Evolutionary conservation across 2,113 vertebrate species (phyloP), one percentile per base, ranked within the genome.

Genomic region (Stercorarius parasiticus): DNA sequence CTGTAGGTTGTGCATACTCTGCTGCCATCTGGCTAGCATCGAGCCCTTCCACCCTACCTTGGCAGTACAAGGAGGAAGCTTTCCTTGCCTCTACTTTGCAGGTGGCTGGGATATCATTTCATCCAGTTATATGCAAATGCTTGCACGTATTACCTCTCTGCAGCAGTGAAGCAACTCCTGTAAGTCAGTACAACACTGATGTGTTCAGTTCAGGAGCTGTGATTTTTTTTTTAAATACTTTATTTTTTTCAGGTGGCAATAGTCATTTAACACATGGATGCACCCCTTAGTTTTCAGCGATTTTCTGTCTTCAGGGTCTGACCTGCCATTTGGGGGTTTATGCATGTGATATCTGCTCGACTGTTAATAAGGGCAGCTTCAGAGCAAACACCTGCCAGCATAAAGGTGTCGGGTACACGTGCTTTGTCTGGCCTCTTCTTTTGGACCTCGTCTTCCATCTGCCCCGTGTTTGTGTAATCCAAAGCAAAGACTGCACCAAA

Each of bases 1-100:
- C 45, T 56, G 45, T 25, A 61, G 53, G 78, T 67, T 94, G 94
- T 82, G 65, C 47, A 96, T 74, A 19, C 92, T 96, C 93, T 87
- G 92, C 94, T 95, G 96, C 93, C 93, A 95, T 81, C 87, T 96
- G 90, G 94, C 91, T 93, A 92, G 45, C 0, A 0, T 12, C 1
- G 6, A 66, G 81, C 70, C 88, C 62, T 94, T 86, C 83, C 56
- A 71, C 36, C 70, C 71, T 78, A 8, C 70, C 83, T 94, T 91
- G 93, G 79, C 80, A 86, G 20, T 4, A 26, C 23, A 12, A 38
- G 1, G 22, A 85, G 76, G 76, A 86, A 86, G 61, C 6, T 8
- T 82, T 90, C 62, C 80, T 69, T 78, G 66, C 34, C 13, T 83
- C 62, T 73, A 0, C 55, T 81, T 43, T 73, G 27, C 0, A 0